These are phyloP conservation scores for Temnopleurus reevesii DNA, from an alignment of 53 echinoderm and acorn worm genomes.

Conservation along the genomic window DNA sequence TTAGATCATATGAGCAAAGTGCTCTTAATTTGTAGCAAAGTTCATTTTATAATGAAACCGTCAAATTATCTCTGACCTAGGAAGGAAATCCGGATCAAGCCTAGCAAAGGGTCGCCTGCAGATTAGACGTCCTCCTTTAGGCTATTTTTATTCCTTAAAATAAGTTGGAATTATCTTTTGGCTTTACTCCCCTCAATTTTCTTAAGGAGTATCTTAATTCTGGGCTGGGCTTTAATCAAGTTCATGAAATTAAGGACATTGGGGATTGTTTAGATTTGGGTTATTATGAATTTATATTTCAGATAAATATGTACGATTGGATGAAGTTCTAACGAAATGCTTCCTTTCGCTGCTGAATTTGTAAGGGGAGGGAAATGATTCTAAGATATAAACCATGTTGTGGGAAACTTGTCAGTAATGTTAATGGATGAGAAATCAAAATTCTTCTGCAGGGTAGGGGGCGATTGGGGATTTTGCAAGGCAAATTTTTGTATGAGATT, in stretches of 20 bases:
- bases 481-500: too few species aligned
- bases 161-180: neutral
- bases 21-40: neutral
- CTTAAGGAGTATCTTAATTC: neutral
- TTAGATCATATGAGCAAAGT: too few species aligned
- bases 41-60: neutral
- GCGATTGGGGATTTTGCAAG: too few species aligned
- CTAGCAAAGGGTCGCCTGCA: constrained; percentile 8
- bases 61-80: constrained; percentile 26
- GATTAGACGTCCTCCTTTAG: constrained; percentile 39
- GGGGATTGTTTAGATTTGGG: neutral
- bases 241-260: neutral
- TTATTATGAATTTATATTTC: neutral
- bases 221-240: neutral
- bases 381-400: too few species aligned
- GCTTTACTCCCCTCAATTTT: neutral
- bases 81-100: constrained; percentile 30
- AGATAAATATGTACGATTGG: too few species aligned
- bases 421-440: too few species aligned
- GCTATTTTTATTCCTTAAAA: constrained; percentile 31
- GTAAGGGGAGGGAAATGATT: too few species aligned
- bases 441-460: too few species aligned
- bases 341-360: too few species aligned
- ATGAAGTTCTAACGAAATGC: too few species aligned
- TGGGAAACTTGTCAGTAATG: too few species aligned